Evolutionary conservation across 2,113 vertebrate species (phyloP).

Genomic region (Paramisgurnus dabryanus): DNA sequence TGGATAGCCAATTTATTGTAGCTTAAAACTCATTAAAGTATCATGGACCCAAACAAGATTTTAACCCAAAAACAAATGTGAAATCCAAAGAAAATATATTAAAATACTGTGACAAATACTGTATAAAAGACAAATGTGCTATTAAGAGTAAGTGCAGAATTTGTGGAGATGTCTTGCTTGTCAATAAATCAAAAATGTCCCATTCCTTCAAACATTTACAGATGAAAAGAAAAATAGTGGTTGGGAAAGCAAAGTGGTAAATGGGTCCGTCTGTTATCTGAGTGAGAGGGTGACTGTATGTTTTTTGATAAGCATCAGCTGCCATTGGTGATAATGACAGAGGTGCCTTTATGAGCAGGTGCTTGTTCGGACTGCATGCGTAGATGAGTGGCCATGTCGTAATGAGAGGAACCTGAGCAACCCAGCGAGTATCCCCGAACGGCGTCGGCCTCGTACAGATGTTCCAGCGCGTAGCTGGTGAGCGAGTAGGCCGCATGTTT

Average conservation of each 20-base stretch:
- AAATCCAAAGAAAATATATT: too few relatives aligned
- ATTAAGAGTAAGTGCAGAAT: background rate
- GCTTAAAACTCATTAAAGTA: background rate
- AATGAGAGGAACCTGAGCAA: slow-evolving; percentile 85
- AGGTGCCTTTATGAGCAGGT: slow-evolving; percentile 91
- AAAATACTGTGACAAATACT: too few relatives aligned
- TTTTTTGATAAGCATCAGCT: slow-evolving; percentile 79
- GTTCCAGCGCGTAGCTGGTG: slow-evolving; percentile 91
- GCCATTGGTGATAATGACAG: slow-evolving; percentile 96
- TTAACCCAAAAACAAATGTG: background rate
- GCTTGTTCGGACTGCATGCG: slow-evolving; percentile 87
- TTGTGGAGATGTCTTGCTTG: background rate
- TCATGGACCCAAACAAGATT: background rate
- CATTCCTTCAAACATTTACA: background rate
- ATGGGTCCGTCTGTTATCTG: too few relatives aligned
- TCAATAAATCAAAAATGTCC: background rate
- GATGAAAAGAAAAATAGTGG: background rate
- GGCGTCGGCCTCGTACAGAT: slow-evolving; percentile 90
- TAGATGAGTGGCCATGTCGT: slow-evolving; percentile 90
- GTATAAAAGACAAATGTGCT: background rate
- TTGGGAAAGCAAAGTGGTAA: background rate
- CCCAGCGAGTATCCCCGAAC: slow-evolving; percentile 88
- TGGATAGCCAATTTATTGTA: background rate
- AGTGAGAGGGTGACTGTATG: background rate
- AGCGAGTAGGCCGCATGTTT: slow-evolving; percentile 91